These are phyloP conservation scores for Morpho helenor DNA, from an alignment of 2,888 invertebrate species.

Conservation along the genomic window DNA sequence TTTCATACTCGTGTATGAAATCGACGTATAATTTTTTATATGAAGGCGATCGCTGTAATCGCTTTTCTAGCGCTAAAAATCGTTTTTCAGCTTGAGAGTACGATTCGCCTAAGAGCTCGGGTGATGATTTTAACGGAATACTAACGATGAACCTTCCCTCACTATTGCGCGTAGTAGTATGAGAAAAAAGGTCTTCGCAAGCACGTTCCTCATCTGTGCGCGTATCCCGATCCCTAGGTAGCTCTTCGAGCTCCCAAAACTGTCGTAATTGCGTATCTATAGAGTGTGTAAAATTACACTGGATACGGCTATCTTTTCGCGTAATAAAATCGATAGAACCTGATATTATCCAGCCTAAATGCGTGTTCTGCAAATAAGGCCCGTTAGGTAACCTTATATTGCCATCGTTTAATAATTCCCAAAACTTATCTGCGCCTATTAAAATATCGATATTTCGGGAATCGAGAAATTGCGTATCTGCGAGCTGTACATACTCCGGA, in stretches of 20 bases:
- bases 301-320: not conserved
- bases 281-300: conserved; percentile 23
- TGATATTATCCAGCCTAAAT: conserved; percentile 30
- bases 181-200: conserved; percentile 15
- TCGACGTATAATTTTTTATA: conserved; percentile 23
- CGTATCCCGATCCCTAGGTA: not conserved
- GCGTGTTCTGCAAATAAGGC: conserved; percentile 24
- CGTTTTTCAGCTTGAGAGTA: conserved; percentile 17
- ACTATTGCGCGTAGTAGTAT: conserved; percentile 13
- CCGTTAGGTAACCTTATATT: conserved; percentile 2
- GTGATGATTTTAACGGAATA: conserved; percentile 12
- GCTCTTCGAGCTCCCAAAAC: conserved; percentile 30
- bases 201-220: conserved; percentile 9
- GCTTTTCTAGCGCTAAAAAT: conserved; percentile 24
- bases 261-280: conserved; percentile 20
- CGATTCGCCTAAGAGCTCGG: conserved; percentile 23
- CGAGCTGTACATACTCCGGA: not conserved
- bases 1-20: conserved; percentile 26
- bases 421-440: conserved; percentile 1
- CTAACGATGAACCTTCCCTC: conserved; percentile 18
- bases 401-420: conserved; percentile 1
- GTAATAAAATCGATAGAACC: conserved; percentile 19
- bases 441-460: not conserved
- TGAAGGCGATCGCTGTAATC: conserved; percentile 11
- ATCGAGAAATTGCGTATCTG: not conserved